These are phyloP conservation scores for Panulirus ornatus DNA, from an alignment of 1,140 invertebrate genomes.

Conservation along the genomic window DNA sequence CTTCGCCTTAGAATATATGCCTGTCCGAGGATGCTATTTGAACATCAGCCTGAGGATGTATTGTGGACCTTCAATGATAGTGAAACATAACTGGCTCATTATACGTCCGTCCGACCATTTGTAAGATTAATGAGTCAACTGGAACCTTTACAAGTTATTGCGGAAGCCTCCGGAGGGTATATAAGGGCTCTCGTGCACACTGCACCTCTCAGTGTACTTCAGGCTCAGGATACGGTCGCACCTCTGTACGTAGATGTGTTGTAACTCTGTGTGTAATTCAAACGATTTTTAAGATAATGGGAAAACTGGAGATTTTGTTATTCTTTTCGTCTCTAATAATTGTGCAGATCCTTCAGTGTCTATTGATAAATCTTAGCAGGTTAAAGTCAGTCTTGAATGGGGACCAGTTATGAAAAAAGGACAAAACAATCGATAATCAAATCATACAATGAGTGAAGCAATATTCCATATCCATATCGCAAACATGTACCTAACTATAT, in stretches of 20 bases:
- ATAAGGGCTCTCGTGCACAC: conserved; percentile 15
- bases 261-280: not conserved
- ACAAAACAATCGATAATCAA: too few relatives aligned
- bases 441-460: too few relatives aligned
- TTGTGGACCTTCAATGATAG: conserved; percentile 2
- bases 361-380: not conserved
- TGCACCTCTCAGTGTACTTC: conserved; percentile 42
- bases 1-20: too few relatives aligned
- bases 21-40: too few relatives aligned
- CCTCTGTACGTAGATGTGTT: conserved; percentile 29
- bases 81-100: not conserved
- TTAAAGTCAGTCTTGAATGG: too few relatives aligned
- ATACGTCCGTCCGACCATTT: not conserved
- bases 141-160: not conserved
- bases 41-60: too few relatives aligned
- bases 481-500: too few relatives aligned
- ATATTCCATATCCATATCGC: too few relatives aligned
- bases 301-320: not conserved
- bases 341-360: not conserved
- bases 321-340: not conserved
- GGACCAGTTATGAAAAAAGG: too few relatives aligned
- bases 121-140: conserved; percentile 46
- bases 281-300: too few relatives aligned
- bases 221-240: conserved; percentile 50
- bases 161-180: not conserved